Base-by-base conservation (phyloP, 2,113 vertebrate genomes). In the Tonatia bakeri region DNA sequence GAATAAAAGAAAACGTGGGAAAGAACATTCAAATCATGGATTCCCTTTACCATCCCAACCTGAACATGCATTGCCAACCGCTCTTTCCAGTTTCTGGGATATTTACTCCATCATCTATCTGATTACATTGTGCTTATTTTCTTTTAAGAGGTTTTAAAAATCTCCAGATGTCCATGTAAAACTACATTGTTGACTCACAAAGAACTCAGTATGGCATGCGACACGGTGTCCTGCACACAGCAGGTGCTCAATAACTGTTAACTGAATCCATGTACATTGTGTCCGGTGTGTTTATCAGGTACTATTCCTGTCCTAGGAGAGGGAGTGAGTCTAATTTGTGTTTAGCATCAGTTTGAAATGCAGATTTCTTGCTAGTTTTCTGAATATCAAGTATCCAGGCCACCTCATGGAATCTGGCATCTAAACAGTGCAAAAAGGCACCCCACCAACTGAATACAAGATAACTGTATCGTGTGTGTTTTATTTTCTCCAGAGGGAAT, bases 281-380 rank as follows among this genome's bases (percentile, higher is more conserved):
- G 31, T 73, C 38, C 19, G 28, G 5, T 72, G 75, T 10, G 2
- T 84, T 93, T 38, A 90, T 20, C 83, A 87, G 90, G 45, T 54
- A n/a, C 36, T 70, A 10, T 33, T 7, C 28, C 43, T 90, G 59
- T 80, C 9, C 0, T 2, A 38, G 52, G 82, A 83, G 87, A 87
- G 20, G 75, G 6, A 43, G 20, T 59, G 31, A 72, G 19, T 82
- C 38, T 92, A 45, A 79, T 67, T 38, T 72, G 83, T 94, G 67
- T 26, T 79, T 61, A n/a, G 2, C 33, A 76, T 61, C 84, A 40
- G 28, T 67, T 40, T 33, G 45, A 94, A 95, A 85, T 91, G 54
- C 10, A 50, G 80, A 77, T 92, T 90, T 96, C 84, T 90, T 87
- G 50, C 33, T 87, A 90, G 40, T 13, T 77, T 90, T 65, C 72